phyloP scores from a whole-genome alignment of 2,888 invertebrate genomes.

The Chydorus sphaericus region DNA sequence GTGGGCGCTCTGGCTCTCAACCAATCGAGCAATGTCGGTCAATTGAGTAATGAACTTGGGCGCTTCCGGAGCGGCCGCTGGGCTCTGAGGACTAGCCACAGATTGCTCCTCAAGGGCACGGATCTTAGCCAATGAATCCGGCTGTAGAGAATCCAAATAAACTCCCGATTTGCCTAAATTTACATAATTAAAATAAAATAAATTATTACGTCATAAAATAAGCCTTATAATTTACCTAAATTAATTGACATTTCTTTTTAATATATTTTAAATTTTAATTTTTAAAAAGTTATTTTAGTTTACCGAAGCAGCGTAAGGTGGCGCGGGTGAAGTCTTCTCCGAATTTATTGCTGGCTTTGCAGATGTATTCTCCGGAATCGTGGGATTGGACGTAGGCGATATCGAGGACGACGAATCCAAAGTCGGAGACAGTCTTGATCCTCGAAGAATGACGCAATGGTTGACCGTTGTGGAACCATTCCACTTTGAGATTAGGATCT shows the following conservation, averaged over 20 bases:
- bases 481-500: constrained; percentile 83
- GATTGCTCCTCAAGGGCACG: constrained; percentile 64
- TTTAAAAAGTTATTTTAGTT: too few species aligned
- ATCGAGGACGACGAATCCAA: constrained; percentile 86
- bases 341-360: constrained; percentile 78
- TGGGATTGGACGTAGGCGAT: constrained; percentile 87
- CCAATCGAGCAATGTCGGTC: constrained; percentile 62
- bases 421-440: constrained; percentile 86
- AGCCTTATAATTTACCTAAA: too few species aligned
- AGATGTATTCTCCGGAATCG: constrained; percentile 84
- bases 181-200: too few species aligned
- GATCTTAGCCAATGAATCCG: constrained; percentile 75
- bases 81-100: constrained; percentile 41
- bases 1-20: constrained; percentile 86
- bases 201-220: too few species aligned
- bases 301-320: constrained; percentile 62
- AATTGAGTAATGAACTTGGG: constrained; percentile 84
- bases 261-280: too few species aligned
- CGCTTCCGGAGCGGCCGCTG: constrained; percentile 44
- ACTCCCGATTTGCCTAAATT: constrained; percentile 77
- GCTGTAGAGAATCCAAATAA: constrained; percentile 75
- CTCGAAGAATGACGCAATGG: constrained; percentile 75
- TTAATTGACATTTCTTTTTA: too few species aligned
- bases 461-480: constrained; percentile 92
- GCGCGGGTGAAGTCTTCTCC: constrained; percentile 79